Conservation (phyloP, 2,113 vertebrate species). For the Campylomormyrus numenius region DNA sequence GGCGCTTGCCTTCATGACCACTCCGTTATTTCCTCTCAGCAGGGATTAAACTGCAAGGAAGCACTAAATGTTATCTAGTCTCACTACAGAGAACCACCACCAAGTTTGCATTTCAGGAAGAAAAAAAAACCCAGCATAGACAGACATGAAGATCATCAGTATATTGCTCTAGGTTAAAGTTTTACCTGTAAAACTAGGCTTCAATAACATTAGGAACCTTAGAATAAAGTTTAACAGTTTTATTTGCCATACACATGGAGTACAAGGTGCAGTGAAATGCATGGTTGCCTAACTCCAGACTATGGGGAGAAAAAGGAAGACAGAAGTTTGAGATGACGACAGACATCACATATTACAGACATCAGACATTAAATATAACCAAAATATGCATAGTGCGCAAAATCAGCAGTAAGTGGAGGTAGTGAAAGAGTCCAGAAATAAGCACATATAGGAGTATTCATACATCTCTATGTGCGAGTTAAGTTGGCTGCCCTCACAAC, state of each 20-base stretch:
- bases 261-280: background rate
- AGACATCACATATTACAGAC: background rate
- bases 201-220: background rate
- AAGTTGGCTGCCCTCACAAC: constrained; percentile 15
- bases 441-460: background rate
- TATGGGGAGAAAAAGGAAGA: background rate
- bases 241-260: background rate
- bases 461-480: background rate
- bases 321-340: background rate
- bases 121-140: background rate
- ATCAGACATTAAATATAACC: background rate
- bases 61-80: background rate
- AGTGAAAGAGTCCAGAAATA: background rate
- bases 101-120: background rate
- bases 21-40: background rate
- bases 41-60: background rate
- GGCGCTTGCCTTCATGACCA: background rate
- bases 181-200: background rate
- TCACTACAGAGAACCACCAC: background rate
- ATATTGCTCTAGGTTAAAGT: background rate
- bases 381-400: background rate
- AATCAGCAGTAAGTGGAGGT: background rate
- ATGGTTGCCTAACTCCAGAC: background rate
- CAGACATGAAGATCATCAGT: background rate
- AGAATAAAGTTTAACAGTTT: background rate